Conservation (phyloP, 2,888 invertebrate species). For the Acanthococcus lagerstroemiae region DNA sequence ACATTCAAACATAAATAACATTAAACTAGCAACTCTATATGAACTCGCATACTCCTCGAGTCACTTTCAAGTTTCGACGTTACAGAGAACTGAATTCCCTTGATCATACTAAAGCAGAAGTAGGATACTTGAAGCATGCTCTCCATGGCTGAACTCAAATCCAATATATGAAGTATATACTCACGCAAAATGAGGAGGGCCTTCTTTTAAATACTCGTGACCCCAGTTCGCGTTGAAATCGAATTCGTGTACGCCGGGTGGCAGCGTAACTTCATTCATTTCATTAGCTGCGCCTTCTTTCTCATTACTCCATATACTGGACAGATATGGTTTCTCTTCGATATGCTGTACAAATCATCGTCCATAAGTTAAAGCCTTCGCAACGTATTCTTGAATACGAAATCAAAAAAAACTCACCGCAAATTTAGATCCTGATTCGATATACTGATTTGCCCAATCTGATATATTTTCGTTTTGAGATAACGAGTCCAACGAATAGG, state of each 20-base stretch:
- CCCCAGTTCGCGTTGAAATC: constrained; percentile 19
- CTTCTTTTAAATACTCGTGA: constrained; percentile 17
- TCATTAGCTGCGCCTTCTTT: neutral
- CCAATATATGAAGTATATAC: neutral
- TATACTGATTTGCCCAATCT: constrained; percentile 43
- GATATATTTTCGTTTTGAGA: constrained; percentile 14
- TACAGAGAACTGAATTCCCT: too few relatives aligned
- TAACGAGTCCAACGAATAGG: neutral
- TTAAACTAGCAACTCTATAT: neutral
- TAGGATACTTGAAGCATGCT: neutral
- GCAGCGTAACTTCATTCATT: neutral
- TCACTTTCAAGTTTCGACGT: too few relatives aligned
- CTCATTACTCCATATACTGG: constrained; percentile 19
- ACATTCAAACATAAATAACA: neutral
- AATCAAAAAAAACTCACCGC: constrained; percentile 40
- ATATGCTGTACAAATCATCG: constrained; percentile 4
- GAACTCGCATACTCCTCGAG: too few relatives aligned
- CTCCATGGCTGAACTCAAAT: too few relatives aligned
- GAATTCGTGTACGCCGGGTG: constrained; percentile 6
- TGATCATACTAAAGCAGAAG: too few relatives aligned
- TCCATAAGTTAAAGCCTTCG: neutral
- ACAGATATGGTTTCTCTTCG: constrained; percentile 17
- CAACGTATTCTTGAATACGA: neutral
- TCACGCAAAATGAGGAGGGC: constrained; percentile 9
- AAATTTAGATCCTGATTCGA: constrained; percentile 46